These are phyloP conservation scores for Drosophila trichaetosa DNA, from an alignment of 2,888 invertebrate genomes.

Conservation along the genomic window DNA sequence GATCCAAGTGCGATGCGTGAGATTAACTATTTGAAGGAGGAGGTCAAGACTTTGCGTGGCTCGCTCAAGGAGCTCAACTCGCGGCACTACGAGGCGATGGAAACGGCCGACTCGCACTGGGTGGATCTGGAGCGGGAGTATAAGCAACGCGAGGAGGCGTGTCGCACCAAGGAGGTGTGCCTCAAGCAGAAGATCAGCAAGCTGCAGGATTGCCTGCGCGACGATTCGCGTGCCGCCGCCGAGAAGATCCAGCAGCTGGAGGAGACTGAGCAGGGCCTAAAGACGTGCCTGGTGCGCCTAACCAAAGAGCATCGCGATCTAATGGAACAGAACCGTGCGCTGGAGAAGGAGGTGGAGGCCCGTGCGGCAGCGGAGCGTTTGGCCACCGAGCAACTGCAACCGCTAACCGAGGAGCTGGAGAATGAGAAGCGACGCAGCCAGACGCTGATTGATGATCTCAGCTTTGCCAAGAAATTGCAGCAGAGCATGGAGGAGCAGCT, in stretches of 20 bases:
- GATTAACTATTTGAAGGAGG: constrained; percentile 76
- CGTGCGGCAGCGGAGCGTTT: constrained; percentile 86
- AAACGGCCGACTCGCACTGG: constrained; percentile 90
- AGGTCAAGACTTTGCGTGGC: constrained; percentile 79
- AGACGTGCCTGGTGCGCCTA: constrained; percentile 86
- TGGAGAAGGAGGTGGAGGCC: constrained; percentile 85
- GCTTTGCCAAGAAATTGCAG: constrained; percentile 85
- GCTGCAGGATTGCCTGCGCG: constrained; percentile 86
- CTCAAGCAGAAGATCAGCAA: constrained; percentile 87
- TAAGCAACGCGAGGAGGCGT: constrained; percentile 87
- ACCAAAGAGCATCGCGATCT: constrained; percentile 87
- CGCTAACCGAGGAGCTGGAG: constrained; percentile 80
- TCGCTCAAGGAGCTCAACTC: constrained; percentile 87
- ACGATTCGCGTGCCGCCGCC: constrained; percentile 86
- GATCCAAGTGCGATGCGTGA: constrained; percentile 41
- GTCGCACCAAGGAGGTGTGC: constrained; percentile 85
- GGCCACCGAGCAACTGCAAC: constrained; percentile 85
- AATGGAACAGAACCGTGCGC: constrained; percentile 85
- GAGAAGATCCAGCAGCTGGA: constrained; percentile 87
- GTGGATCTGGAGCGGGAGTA: constrained; percentile 89
- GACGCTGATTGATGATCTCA: constrained; percentile 86
- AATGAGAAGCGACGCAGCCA: constrained; percentile 79
- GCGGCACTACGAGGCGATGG: constrained; percentile 89
- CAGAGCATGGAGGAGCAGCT: constrained; percentile 86
- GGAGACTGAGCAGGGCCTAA: constrained; percentile 87